phyloP scores from a whole-genome alignment of 2,888 invertebrate species.

The Alitta virens region DNA sequence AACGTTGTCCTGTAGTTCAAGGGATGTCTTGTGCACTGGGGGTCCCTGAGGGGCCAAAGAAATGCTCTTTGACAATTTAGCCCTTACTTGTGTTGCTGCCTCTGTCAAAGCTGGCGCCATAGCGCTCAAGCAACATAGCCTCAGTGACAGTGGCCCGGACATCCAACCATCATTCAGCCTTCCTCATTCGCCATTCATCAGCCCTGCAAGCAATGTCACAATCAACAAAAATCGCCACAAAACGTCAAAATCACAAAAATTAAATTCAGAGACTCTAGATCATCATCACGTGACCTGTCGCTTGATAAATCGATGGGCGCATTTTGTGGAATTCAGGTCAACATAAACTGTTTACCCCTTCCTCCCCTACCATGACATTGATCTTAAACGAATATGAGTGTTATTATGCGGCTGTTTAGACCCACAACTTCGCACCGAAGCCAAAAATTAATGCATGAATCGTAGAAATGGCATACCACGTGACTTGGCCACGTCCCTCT shows the following conservation, averaged over 20 bases:
- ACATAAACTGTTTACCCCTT: neutral
- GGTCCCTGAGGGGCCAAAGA: conserved; percentile 5
- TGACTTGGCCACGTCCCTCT: conserved; percentile 21
- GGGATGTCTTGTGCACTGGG: conserved; percentile 25
- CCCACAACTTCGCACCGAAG: too few relatives aligned
- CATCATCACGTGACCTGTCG: too few relatives aligned
- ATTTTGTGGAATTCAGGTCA: neutral
- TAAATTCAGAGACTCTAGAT: too few relatives aligned
- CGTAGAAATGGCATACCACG: conserved; percentile 13
- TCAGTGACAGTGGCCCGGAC: conserved; percentile 10
- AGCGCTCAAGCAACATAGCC: conserved; percentile 55
- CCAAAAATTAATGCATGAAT: neutral
- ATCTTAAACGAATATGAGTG: too few relatives aligned
- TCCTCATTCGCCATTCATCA: neutral
- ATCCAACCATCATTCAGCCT: neutral
- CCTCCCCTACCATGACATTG: too few relatives aligned
- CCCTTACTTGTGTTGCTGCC: conserved; percentile 52
- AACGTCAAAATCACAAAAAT: too few relatives aligned
- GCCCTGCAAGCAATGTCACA: neutral
- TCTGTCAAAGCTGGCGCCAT: conserved; percentile 94
- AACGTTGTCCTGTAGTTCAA: too few relatives aligned
- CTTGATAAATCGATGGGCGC: neutral
- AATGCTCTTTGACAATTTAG: conserved; percentile 36
- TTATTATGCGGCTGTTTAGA: too few relatives aligned
- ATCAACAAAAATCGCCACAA: too few relatives aligned